A percentile compares a stretch with the other conserved stretches of the same genome.
Evolutionary conservation across 2,113 vertebrate genomes (phyloP).

Genomic region (Xerus inauris): DNA sequence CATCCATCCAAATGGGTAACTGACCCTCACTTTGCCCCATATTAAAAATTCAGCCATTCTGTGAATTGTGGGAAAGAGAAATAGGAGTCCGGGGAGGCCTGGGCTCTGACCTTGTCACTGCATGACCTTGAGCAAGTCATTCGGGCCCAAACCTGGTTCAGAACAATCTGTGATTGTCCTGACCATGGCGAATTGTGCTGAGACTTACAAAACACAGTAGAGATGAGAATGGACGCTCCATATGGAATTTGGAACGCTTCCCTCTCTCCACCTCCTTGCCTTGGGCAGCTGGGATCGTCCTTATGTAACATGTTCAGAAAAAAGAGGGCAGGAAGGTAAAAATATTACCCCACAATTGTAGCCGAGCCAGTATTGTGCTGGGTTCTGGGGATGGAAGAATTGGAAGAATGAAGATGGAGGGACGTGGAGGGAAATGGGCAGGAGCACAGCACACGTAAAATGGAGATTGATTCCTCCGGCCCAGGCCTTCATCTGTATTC

Average conservation of each 20-base stretch:
- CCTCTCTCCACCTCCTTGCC: not conserved
- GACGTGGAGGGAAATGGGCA: conserved; percentile 26
- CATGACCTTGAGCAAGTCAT: not conserved
- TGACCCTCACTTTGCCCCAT: not conserved
- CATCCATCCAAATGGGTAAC: not conserved
- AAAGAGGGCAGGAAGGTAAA: conserved; percentile 64
- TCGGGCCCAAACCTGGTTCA: not conserved
- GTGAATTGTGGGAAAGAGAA: not conserved
- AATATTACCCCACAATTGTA: conserved; percentile 47
- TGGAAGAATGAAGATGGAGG: conserved; percentile 71
- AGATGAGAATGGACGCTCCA: not conserved
- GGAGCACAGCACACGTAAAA: conserved; percentile 65
- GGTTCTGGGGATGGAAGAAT: conserved; percentile 35
- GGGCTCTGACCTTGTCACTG: not conserved
- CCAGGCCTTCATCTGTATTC: conserved; percentile 77
- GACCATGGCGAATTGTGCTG: not conserved
- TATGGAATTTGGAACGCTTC: not conserved
- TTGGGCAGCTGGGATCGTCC: conserved; percentile 48
- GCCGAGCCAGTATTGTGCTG: not conserved
- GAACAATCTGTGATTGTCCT: not conserved
- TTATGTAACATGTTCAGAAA: conserved; percentile 59
- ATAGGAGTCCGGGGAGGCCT: not conserved
- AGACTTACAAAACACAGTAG: not conserved
- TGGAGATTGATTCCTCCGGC: conserved; percentile 70
- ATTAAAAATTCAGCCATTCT: not conserved